A percentile compares a stretch with the other conserved stretches of the same genome.
Conservation (phyloP, 2,113 vertebrate species). For the Brachyhypopomus gauderio region DNA sequence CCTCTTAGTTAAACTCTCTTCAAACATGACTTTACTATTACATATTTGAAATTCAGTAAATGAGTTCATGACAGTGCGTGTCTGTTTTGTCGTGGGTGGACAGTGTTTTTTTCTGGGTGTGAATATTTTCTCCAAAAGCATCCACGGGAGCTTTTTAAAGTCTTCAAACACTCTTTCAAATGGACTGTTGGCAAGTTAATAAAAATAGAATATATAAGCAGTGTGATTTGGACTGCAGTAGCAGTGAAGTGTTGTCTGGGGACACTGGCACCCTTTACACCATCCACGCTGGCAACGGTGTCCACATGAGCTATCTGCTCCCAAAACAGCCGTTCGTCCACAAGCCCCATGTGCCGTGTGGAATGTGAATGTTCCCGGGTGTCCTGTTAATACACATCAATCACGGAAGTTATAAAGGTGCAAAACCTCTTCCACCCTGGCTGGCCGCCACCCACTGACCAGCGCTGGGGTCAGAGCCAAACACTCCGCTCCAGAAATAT, state of each 20-base stretch:
- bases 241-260: neutral
- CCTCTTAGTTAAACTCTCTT: neutral
- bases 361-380: conserved; percentile 11
- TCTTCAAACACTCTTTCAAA: conserved; percentile 17
- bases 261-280: conserved; percentile 2
- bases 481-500: conserved; percentile 46
- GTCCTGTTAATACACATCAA: conserved; percentile 39
- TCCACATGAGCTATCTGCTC: neutral
- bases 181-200: conserved; percentile 8
- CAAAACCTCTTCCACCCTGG: conserved; percentile 16
- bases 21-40: neutral
- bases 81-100: neutral
- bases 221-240: neutral
- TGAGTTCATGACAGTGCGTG: conserved; percentile 28
- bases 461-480: conserved; percentile 23
- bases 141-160: conserved; percentile 22
- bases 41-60: conserved; percentile 31
- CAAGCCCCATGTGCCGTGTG: neutral
- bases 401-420: conserved; percentile 36
- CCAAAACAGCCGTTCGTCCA: neutral
- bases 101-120: neutral
- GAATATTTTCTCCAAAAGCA: conserved; percentile 8
- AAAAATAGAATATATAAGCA: conserved; percentile 26
- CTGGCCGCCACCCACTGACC: conserved; percentile 20
- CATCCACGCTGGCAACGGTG: neutral